Evolutionary conservation across 2,797 vertebrate genomes (phyloP), one percentile per base, ranked within the genome.

Genomic region (Coranthus polyacanthus): DNA sequence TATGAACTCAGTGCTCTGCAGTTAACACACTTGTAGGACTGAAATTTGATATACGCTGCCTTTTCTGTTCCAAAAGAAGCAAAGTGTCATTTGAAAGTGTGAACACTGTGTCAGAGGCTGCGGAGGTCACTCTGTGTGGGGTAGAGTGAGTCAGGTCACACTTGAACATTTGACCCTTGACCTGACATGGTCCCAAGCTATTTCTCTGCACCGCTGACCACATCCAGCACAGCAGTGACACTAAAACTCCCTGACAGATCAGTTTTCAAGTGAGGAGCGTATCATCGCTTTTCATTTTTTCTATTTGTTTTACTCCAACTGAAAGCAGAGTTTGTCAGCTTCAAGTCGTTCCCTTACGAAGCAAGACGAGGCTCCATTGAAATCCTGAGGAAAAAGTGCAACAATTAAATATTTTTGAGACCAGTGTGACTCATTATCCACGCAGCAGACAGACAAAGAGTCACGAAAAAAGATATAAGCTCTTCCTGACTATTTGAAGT

Each of bases 341-440:
- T 69, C 66, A n/a, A 16, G 55, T 72, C 68, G 43, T 47, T 68
- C 3, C 39, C 57, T 39, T 20, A 39, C 53, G 53, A 74, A 65
- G n/a, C n/a, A n/a, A n/a, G n/a, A n/a, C n/a, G n/a, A n/a, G n/a
- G n/a, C n/a, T n/a, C n/a, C 46, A 21, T 34, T 46, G 41, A 78
- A 70, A 75, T 62, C 66, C 62, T 29, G 9, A 55, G 49, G 32
- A 56, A 55, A 66, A 52, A 72, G n/a, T 15, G 39, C 36, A 72
- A 78, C 64, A 84, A 64, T 68, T 58, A 80, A 41, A 78, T 74
- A 68, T 68, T 71, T 84, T 68, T 43, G 59, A 77, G 44, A 67
- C 38, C 42, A 38, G 52, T 17, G n/a, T 82, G 84, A 88, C n/a
- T 90, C 88, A 82, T 32, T 68, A 57, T 64, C 81, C 67, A 54